A percentile compares a stretch with the other conserved stretches of the same genome.
These are phyloP conservation scores for Romanogobio albipinnatus DNA, from an alignment of 2,113 vertebrate genomes.

Conservation along the genomic window DNA sequence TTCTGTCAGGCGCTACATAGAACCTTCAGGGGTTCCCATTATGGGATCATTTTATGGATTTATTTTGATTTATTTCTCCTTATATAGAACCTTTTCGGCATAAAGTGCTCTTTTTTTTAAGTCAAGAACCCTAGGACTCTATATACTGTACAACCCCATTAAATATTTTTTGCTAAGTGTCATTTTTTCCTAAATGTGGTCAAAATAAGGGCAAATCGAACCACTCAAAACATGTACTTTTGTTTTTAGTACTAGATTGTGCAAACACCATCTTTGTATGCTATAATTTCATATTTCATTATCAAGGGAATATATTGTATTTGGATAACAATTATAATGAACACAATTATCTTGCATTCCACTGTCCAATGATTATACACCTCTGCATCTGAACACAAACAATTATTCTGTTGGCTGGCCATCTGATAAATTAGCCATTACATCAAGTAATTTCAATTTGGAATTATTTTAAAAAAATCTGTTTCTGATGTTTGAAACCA, in stretches of 20 bases:
- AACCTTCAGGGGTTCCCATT: too few relatives aligned
- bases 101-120: too few relatives aligned
- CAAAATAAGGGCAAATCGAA: not conserved
- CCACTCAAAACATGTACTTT: not conserved
- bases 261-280: not conserved
- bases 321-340: constrained; percentile 23
- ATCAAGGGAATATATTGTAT: not conserved
- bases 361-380: constrained; percentile 66
- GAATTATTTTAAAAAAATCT: constrained; percentile 73
- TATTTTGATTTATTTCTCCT: too few relatives aligned
- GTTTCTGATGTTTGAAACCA: constrained; percentile 32
- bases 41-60: too few relatives aligned
- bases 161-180: too few relatives aligned
- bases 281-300: not conserved
- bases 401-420: constrained; percentile 83
- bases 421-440: constrained; percentile 77
- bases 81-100: too few relatives aligned
- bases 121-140: too few relatives aligned
- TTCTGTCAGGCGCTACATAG: too few relatives aligned
- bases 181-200: not conserved
- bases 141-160: too few relatives aligned
- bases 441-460: constrained; percentile 64
- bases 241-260: not conserved
- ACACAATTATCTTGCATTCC: constrained; percentile 60
- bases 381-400: constrained; percentile 75